Base-by-base conservation (phyloP, 2,797 vertebrate species). In the Vireo griseus region DNA sequence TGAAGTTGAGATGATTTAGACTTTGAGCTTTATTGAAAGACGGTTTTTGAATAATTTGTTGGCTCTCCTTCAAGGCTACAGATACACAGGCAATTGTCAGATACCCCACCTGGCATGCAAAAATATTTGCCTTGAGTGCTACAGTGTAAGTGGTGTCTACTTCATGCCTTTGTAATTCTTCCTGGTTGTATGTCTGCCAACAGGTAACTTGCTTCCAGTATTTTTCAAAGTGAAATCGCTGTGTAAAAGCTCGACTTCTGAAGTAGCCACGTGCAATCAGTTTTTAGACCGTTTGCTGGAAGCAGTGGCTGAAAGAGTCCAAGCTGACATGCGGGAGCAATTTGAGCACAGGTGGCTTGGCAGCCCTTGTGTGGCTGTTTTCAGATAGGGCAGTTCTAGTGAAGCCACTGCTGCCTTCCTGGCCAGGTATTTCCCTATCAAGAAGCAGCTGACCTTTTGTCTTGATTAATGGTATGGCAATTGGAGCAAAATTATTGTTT, bases 341-440 rank as follows among this genome's bases (percentile, higher is more conserved):
- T n/a, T n/a, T 37, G 61, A 83, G 7, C 0, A 2, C 13, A 0
- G 2, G 20, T 6, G n/a, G 15, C 52, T 6, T 6, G 0, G 19
- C 55, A 33, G 71, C n/a, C 3, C 2, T 12, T 0, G 1, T 7
- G 13, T 5, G 74, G 51, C 39, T 0, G 0, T 31, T 75, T 44
- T 25, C 50, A 18, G 54, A 68, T 13, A 17, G 17, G 12, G n/a
- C 42, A 55, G n/a, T 31, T 85, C 54, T 47, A 9, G 29, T 1
- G 21, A 47, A 63, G 26, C 24, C 0, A 1, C 42, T 61, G 22
- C 33, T 86, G 42, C 61, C 75, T 51, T 31, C 19, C 24, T 37
- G 2, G 24, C 29, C 61, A 66, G 52, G 52, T 88, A 45, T 57
- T 81, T 47, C 33, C 18, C 54, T 48, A 8, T 87, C 25, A 61